Conservation (phyloP, 1,140 invertebrate genomes). For the Hestina assimilis region DNA sequence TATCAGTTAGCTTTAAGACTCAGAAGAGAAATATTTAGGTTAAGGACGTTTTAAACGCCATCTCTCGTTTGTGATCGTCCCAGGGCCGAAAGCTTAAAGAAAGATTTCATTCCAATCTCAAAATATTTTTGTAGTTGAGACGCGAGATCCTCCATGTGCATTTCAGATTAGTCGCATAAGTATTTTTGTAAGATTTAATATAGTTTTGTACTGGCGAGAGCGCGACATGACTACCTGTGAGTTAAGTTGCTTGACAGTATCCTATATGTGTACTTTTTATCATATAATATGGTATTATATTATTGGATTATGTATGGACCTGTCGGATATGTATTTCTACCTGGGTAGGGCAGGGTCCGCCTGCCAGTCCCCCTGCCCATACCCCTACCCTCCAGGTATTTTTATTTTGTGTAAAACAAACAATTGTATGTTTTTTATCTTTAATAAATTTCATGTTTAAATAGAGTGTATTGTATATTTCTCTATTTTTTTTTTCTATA, state of each 20-base stretch:
- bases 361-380: conserved; percentile 42
- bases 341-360: conserved; percentile 41
- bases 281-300: conserved; percentile 74
- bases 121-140: conserved; percentile 77
- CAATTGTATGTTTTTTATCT: conserved; percentile 78
- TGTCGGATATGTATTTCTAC: conserved; percentile 64
- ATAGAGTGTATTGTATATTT: conserved; percentile 77
- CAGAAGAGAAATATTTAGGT: conserved; percentile 83
- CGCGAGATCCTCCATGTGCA: conserved; percentile 73
- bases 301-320: conserved; percentile 69
- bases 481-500: conserved; percentile 75
- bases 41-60: conserved; percentile 60
- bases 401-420: conserved; percentile 78
- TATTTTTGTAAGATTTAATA: conserved; percentile 77
- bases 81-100: conserved; percentile 69
- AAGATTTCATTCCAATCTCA: conserved; percentile 77
- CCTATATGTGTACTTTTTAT: conserved; percentile 75
- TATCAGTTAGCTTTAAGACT: conserved; percentile 99
- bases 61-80: conserved; percentile 59
- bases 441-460: conserved; percentile 79
- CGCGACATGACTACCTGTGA: conserved; percentile 74
- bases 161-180: conserved; percentile 77
- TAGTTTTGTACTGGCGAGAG: conserved; percentile 75
- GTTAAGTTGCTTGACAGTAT: conserved; percentile 75
- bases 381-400: conserved; percentile 68